Conservation (phyloP, 2,113 vertebrate genomes). For the Mus musculus region GRCm39 chr6:39863501-39864000, state of each 20-base stretch:
- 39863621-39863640: not conserved
- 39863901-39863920: constrained; percentile 22
- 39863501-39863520: not conserved
- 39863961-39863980: not conserved
- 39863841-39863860: not conserved
- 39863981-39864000: not conserved
- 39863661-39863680: not conserved
- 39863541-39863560: not conserved
- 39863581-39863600: not conserved
- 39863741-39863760: not conserved
- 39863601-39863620: not conserved
- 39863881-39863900: not conserved
- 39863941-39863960: constrained; percentile 5
- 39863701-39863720: constrained; percentile 45
- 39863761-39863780: not conserved
- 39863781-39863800: too few relatives aligned
- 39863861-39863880: not conserved
- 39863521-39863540: not conserved
- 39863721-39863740: not conserved
- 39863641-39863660: not conserved
- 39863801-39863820: too few relatives aligned
- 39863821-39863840: not conserved
- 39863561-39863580: not conserved
- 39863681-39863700: not conserved
- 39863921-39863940: not conserved